A percentile compares a stretch with the other conserved stretches of the same genome.
phyloP scores from a whole-genome alignment of 1,140 invertebrate species.

The Eubasilissa regina region DNA sequence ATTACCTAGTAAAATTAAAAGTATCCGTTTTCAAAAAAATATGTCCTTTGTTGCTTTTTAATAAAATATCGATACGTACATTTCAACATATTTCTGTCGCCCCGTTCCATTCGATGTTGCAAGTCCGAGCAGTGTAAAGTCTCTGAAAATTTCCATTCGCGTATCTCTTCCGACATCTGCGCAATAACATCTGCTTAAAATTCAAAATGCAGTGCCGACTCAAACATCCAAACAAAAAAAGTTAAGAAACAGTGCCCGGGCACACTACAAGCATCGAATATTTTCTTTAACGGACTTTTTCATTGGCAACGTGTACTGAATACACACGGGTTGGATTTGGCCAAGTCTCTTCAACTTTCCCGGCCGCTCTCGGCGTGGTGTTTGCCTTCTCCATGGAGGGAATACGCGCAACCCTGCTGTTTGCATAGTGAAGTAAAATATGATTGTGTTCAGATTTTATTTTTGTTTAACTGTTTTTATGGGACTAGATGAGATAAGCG shows the following conservation, averaged over 20 bases:
- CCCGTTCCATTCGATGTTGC: no score
- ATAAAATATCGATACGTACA: no score
- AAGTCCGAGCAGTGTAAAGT: no score
- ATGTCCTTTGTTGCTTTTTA: no score
- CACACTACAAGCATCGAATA: constrained; percentile 55
- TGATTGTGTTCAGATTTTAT: constrained; percentile 1
- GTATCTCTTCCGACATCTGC: constrained; percentile 20
- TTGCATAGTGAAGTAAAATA: neutral
- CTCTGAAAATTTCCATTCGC: neutral
- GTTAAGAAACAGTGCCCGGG: constrained; percentile 21
- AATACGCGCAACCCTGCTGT: neutral
- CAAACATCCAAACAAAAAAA: constrained; percentile 57
- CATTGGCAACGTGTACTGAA: constrained; percentile 59
- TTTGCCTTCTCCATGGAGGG: neutral
- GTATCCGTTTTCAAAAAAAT: no score
- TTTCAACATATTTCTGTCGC: no score
- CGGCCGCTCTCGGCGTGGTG: neutral
- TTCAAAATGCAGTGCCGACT: constrained; percentile 58
- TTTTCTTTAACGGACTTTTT: constrained; percentile 60
- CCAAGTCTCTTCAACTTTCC: constrained; percentile 16
- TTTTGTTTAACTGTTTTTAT: no score
- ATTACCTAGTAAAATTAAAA: no score
- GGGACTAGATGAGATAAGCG: no score
- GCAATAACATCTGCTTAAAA: constrained; percentile 55
- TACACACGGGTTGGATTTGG: constrained; percentile 38